Base-by-base conservation (phyloP, 2,113 vertebrate species). In the Prionailurus bengalensis region DNA sequence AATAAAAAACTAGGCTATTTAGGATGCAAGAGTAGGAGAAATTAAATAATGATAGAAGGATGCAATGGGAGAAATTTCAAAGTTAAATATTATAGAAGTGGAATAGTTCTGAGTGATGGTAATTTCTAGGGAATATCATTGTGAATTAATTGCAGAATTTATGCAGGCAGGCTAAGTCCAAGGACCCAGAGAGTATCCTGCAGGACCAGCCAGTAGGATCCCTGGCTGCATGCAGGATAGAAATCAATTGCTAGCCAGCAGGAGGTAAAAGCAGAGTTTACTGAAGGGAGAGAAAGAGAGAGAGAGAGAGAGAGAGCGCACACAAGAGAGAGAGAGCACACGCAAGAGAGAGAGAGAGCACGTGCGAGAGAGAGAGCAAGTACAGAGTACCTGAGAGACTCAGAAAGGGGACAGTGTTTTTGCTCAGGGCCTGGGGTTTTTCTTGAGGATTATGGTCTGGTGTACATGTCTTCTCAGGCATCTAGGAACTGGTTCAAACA, bases 81-180 rank as follows among this genome's bases (percentile, higher is more conserved):
- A 63, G 82, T 91, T 74, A 81, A 89, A 65, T 19, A 53, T 36
- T 86, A 86, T 23, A 84, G 25, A 85, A 29, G 25, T 89, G 13
- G 31, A 71, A 42, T 9, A 68, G 33, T 95, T 78, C 63, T 42
- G 12, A 2, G 7, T 82, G 31, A 83, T 83, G n/a, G 65, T 19
- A 45, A 91, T 93, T 90, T 94, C n/a, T 71, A 68, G 19, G 71
- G 51, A 81, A 65, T 87, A 83, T 91, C 42, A 79, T n/a, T 78
- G 51, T 58, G 36, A 87, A 15, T 63, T 5, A 95, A 84, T 65
- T 73, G 6, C 5, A 25, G 63, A 78, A 48, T 10, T 78, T 14
- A 78, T 16, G 27, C 27, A 48, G 7, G 74, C 27, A 48, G 14
- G 42, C 74, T 14, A 48, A 42, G 74, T 76, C 27, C 42, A 76